Conservation (phyloP, 2,113 vertebrate species). For the Upupa epops region DNA sequence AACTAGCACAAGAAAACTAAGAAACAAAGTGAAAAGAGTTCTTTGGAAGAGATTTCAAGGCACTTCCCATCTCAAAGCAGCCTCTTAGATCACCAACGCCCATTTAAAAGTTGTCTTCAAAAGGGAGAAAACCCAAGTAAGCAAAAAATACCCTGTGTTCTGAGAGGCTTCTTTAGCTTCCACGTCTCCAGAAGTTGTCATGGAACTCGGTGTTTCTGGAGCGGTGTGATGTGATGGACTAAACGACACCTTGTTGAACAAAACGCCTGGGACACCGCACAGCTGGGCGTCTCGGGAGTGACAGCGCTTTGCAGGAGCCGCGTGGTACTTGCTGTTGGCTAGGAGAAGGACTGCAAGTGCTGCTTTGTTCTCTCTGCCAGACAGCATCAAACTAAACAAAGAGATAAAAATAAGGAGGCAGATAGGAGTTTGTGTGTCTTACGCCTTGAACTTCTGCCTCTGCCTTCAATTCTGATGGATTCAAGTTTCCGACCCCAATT, state of each 20-base stretch:
- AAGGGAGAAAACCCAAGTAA: not conserved
- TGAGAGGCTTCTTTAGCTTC: not conserved
- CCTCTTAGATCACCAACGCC: not conserved
- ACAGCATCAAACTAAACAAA: not conserved
- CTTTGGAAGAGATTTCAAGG: not conserved
- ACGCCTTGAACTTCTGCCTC: not conserved
- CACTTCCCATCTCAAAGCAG: not conserved
- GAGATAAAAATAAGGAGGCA: not conserved
- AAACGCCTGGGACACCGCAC: not conserved
- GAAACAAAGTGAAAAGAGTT: fast-evolving
- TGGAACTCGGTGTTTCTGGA: not conserved
- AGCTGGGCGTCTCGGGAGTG: not conserved
- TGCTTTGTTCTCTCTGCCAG: not conserved
- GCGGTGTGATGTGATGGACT: not conserved
- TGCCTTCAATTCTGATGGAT: not conserved
- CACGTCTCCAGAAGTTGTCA: not conserved
- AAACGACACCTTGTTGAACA: not conserved
- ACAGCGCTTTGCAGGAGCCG: not conserved
- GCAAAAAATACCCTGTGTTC: not conserved
- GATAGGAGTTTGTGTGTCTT: not conserved
- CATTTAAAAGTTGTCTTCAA: not conserved
- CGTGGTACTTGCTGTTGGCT: not conserved
- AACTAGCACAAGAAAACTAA: not conserved
- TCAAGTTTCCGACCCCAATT: slow-evolving; percentile 17
- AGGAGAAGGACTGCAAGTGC: not conserved